These are phyloP conservation scores for Anthopleura xanthogrammica DNA, from an alignment of 92 coral and sea anemone species.

Conservation along the genomic window DNA sequence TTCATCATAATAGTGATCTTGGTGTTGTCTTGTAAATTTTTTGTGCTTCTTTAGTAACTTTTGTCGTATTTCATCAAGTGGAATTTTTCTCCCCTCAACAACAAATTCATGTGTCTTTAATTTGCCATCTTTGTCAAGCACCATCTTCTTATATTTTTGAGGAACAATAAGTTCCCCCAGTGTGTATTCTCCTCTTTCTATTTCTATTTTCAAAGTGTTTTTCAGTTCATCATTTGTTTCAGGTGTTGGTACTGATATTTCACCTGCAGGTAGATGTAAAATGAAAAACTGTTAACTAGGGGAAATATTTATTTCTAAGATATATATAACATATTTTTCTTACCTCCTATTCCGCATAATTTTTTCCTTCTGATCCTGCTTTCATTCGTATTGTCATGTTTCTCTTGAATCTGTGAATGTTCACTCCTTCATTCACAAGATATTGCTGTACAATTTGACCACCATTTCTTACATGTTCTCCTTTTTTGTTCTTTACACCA, in stretches of 20 bases:
- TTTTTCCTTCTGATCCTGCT: slow-evolving; percentile 6
- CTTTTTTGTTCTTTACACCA: slow-evolving; percentile 1
- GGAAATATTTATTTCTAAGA: too few species aligned
- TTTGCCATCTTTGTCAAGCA: too few species aligned
- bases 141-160: too few species aligned
- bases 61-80: too few species aligned
- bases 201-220: too few species aligned
- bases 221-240: background rate
- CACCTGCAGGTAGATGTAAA: background rate
- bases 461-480: slow-evolving; percentile 27
- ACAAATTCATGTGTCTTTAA: too few species aligned
- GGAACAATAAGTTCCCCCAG: too few species aligned
- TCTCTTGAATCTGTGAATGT: slow-evolving; percentile 25
- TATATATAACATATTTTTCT: background rate
- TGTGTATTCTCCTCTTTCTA: too few species aligned
- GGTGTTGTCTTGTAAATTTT: too few species aligned
- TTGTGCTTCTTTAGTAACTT: too few species aligned
- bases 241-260: slow-evolving; percentile 9
- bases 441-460: slow-evolving; percentile 42
- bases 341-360: slow-evolving; percentile 1
- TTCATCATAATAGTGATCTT: too few species aligned
- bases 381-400: background rate
- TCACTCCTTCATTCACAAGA: slow-evolving; percentile 22
- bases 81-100: too few species aligned
- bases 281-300: background rate